Percentiles rank a stretch among this genome's conserved stretches.
Evolutionary conservation across 2,113 vertebrate genomes (phyloP).

Genomic region (Silurus glanis): DNA sequence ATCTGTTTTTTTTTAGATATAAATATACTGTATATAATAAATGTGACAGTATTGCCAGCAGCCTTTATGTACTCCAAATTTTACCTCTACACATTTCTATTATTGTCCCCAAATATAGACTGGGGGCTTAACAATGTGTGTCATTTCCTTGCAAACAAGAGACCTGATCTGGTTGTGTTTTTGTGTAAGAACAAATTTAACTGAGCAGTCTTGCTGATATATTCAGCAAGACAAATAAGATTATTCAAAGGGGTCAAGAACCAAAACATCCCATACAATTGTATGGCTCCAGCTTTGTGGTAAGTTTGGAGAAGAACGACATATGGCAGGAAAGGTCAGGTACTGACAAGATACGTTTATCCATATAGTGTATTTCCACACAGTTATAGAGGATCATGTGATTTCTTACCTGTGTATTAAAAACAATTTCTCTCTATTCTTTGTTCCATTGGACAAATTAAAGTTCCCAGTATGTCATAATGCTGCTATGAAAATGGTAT

Average conservation of each 20-base stretch:
- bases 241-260: neutral
- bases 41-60: neutral
- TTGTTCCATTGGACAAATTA: neutral
- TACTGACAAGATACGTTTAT: too few relatives aligned
- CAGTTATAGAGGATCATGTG: neutral
- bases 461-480: neutral
- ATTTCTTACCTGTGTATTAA: neutral
- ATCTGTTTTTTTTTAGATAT: neutral
- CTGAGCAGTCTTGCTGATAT: neutral
- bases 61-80: neutral
- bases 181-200: neutral
- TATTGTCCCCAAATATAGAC: neutral
- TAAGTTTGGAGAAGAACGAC: too few relatives aligned
- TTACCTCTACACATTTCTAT: neutral
- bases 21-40: neutral
- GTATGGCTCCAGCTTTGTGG: too few relatives aligned
- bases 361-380: neutral
- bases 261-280: neutral
- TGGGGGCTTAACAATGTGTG: neutral
- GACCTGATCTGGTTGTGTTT: neutral
- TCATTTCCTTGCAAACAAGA: neutral
- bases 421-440: neutral
- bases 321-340: too few relatives aligned
- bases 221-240: neutral
- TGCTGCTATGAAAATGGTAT: neutral